Percentiles rank a stretch among this genome's conserved stretches.
phyloP scores from a whole-genome alignment of 2,888 invertebrate species.

The Lasius platythorax region DNA sequence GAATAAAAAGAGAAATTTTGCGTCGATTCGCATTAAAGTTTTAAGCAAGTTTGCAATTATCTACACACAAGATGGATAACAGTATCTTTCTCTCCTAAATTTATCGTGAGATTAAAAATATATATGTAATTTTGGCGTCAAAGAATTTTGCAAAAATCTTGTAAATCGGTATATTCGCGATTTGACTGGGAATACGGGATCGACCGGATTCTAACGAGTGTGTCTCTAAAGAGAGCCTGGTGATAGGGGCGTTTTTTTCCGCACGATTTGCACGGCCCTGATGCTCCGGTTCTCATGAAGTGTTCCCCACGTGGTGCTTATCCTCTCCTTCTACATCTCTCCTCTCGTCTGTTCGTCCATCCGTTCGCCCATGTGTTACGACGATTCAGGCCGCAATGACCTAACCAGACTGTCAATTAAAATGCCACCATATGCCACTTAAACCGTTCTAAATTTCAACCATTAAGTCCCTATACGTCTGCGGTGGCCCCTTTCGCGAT shows the following conservation, averaged over 20 bases:
- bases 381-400: conserved; percentile 79
- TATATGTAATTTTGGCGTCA: neutral
- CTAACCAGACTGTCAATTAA: conserved; percentile 83
- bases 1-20: neutral
- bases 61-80: neutral
- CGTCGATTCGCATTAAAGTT: neutral
- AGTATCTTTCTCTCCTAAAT: conserved; percentile 2
- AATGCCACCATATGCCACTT: conserved; percentile 82
- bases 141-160: neutral
- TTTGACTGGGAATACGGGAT: conserved; percentile 19
- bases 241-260: conserved; percentile 29
- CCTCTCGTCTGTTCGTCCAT: conserved; percentile 49
- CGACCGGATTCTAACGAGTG: neutral
- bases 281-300: conserved; percentile 79
- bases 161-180: neutral
- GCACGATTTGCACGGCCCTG: conserved; percentile 65
- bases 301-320: conserved; percentile 78
- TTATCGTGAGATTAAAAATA: neutral
- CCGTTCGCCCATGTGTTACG: conserved; percentile 74
- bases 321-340: conserved; percentile 59
- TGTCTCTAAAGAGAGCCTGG: conserved; percentile 21
- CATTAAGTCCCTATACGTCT: conserved; percentile 61
- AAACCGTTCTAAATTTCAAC: conserved; percentile 77
- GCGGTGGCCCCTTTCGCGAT: conserved; percentile 30
- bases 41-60: conserved; percentile 6